Conservation (phyloP, 2,113 vertebrate genomes). For the Procavia capensis region DNA sequence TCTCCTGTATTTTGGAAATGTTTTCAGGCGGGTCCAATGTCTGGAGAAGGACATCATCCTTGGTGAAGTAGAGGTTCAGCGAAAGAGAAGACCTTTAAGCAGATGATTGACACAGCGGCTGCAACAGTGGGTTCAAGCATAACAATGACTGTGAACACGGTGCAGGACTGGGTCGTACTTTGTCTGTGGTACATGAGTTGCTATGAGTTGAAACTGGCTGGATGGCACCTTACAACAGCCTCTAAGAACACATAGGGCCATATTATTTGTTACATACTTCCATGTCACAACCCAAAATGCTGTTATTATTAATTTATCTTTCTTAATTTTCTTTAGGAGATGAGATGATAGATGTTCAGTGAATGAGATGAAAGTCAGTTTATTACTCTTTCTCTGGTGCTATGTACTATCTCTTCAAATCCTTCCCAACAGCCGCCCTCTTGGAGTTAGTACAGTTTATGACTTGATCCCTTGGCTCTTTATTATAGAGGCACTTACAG, state of each 20-base stretch:
- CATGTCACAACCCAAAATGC: too few species aligned
- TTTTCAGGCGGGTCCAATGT: too few species aligned
- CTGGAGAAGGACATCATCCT: too few species aligned
- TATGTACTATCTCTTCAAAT: not conserved
- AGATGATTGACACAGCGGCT: too few species aligned
- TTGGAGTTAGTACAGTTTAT: not conserved
- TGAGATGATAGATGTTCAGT: not conserved
- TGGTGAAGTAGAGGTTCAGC: too few species aligned
- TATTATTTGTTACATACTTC: not conserved
- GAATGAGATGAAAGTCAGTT: not conserved
- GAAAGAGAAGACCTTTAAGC: too few species aligned
- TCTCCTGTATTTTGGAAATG: too few species aligned
- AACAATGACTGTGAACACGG: too few species aligned
- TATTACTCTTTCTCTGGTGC: not conserved
- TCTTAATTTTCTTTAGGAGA: not conserved
- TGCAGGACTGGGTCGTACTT: not conserved
- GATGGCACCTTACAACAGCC: not conserved
- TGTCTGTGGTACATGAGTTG: not conserved
- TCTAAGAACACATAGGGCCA: not conserved
- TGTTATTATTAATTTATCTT: not conserved
- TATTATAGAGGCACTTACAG: not conserved
- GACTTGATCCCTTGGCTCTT: not conserved
- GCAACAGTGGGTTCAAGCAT: too few species aligned
- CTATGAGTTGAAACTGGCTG: not conserved
- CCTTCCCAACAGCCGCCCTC: not conserved